Conservation (phyloP, 2,797 vertebrate species). For the Lutjanus argentimaculatus region DNA sequence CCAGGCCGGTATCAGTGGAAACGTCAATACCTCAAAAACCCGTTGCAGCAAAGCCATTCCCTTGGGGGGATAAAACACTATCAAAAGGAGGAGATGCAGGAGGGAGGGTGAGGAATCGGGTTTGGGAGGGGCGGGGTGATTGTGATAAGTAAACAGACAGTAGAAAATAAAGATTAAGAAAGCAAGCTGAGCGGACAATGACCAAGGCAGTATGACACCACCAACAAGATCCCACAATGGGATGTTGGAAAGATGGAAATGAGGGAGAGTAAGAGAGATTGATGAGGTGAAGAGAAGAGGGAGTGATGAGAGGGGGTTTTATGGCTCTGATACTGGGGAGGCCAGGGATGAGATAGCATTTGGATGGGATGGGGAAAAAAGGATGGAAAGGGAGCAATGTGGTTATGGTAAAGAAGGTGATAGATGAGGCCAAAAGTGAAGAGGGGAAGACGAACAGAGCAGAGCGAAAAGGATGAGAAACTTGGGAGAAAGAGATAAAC, state of each 20-base stretch:
- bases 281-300: slow-evolving; percentile 51
- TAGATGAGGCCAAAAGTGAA: slow-evolving; percentile 52
- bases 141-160: slow-evolving; percentile 69
- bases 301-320: slow-evolving; percentile 61
- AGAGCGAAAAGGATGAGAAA: slow-evolving; percentile 33
- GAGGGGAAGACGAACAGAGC: slow-evolving; percentile 25
- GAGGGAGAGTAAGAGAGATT: slow-evolving; percentile 48
- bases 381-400: slow-evolving; percentile 36
- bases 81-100: slow-evolving; percentile 41
- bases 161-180: slow-evolving; percentile 68
- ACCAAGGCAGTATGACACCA: slow-evolving; percentile 33
- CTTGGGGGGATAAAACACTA: slow-evolving; percentile 63
- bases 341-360: slow-evolving; percentile 54
- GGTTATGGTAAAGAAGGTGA: slow-evolving; percentile 68
- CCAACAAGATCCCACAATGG: slow-evolving; percentile 37
- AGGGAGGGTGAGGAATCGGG: slow-evolving; percentile 26
- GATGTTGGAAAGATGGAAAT: slow-evolving; percentile 51
- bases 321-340: slow-evolving; percentile 38
- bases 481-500: slow-evolving; percentile 40
- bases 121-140: slow-evolving; percentile 21
- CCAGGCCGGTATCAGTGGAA: slow-evolving; percentile 77
- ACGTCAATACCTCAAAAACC: slow-evolving; percentile 84
- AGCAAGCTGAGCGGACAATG: slow-evolving; percentile 53
- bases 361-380: slow-evolving; percentile 32
- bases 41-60: slow-evolving; percentile 67